Conservation (phyloP, 2,113 vertebrate species). For the Callipepla squamata region DNA sequence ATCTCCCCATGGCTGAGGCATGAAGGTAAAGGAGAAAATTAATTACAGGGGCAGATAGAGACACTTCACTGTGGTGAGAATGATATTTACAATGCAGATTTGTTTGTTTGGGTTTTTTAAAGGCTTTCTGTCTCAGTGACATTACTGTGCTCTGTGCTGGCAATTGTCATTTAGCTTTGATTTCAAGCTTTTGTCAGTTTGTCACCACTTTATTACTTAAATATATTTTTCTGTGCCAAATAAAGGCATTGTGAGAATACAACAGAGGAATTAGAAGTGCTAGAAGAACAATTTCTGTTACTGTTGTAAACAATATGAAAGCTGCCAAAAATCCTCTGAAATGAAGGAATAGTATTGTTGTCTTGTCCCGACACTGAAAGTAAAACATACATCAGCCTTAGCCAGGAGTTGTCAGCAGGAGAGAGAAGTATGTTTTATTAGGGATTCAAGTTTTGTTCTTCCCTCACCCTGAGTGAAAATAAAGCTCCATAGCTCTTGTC, state of each 20-base stretch:
- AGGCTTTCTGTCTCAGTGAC: constrained; percentile 36
- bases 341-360: background rate
- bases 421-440: background rate
- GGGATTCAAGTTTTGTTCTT: background rate
- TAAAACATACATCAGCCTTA: background rate
- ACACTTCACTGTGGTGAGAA: background rate
- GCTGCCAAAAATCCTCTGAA: constrained; percentile 20
- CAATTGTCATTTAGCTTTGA: constrained; percentile 16
- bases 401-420: background rate
- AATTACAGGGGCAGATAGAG: constrained; percentile 57
- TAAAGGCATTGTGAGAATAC: background rate
- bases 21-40: constrained; percentile 68
- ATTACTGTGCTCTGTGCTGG: background rate
- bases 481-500: background rate
- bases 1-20: constrained; percentile 65
- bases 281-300: background rate
- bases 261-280: constrained; percentile 10
- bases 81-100: constrained; percentile 51
- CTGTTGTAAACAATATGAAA: background rate
- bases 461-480: accelerated
- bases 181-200: constrained; percentile 29
- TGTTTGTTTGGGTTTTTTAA: constrained; percentile 15
- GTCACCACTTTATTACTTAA: constrained; percentile 39
- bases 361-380: background rate
- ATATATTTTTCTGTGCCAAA: constrained; percentile 13